Evolutionary conservation across 2,113 vertebrate species (phyloP).

Genomic region (Brachypteracias leptosomus): DNA sequence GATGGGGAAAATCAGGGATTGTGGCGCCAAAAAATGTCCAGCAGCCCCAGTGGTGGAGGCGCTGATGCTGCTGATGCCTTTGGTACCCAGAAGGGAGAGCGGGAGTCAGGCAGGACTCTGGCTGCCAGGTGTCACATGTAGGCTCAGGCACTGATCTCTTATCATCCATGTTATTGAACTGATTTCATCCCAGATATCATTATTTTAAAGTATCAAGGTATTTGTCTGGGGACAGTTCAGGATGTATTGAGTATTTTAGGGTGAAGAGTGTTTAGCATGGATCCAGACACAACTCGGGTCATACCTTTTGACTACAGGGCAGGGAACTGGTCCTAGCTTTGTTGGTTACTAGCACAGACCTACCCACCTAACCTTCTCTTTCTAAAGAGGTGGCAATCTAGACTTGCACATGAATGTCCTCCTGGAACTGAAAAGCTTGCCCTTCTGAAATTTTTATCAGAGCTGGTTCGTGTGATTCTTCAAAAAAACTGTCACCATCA

Average conservation of each 20-base stretch:
- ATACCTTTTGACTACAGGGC: not conserved
- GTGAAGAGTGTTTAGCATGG: not conserved
- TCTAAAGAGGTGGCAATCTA: not conserved
- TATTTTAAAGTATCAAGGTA: not conserved
- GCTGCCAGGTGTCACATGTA: not conserved
- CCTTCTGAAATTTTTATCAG: not conserved
- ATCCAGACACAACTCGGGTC: not conserved
- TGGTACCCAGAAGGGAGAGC: not conserved
- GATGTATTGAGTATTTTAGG: not conserved
- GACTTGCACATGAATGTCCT: not conserved
- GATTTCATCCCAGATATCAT: not conserved
- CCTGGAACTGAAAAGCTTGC: not conserved
- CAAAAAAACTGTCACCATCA: not conserved
- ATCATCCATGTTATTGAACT: not conserved
- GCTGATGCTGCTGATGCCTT: not conserved
- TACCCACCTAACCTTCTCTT: not conserved
- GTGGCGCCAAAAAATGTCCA: not conserved
- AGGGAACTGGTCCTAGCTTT: not conserved
- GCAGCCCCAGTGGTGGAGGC: not conserved
- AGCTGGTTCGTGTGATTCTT: not conserved
- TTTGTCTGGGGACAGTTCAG: not conserved
- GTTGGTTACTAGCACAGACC: not conserved
- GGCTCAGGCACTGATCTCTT: not conserved
- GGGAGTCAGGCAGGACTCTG: not conserved
- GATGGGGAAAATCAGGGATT: not conserved